A percentile compares a stretch with the other conserved stretches of the same genome.
phyloP scores from a whole-genome alignment of 2,113 vertebrate species.

The Bubo scandiacus region DNA sequence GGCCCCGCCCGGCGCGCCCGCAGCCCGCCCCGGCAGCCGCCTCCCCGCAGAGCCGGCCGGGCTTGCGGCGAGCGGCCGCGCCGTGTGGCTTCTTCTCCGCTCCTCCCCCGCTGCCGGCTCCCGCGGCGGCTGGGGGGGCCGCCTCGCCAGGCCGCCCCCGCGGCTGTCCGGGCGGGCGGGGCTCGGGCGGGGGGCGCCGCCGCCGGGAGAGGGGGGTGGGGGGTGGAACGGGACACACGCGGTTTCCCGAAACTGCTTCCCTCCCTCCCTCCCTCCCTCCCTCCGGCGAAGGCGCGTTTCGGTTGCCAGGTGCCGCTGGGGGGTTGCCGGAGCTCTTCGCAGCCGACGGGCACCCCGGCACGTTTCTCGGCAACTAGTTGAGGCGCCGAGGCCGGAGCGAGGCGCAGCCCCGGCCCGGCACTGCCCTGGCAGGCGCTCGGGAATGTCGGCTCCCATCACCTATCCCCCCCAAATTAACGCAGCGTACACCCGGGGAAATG shows the following conservation, averaged over 20 bases:
- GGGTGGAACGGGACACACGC: background rate
- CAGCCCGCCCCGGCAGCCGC: background rate
- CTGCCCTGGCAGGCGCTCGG: background rate
- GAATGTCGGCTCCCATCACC: background rate
- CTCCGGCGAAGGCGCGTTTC: background rate
- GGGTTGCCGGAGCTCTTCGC: background rate
- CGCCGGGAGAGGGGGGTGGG: background rate
- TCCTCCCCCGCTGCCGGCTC: background rate
- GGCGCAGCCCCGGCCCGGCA: background rate
- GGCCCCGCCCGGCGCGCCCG: background rate
- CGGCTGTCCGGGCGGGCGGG: background rate
- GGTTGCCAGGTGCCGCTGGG: background rate
- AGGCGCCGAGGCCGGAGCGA: background rate
- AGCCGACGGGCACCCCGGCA: background rate
- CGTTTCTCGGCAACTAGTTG: background rate
- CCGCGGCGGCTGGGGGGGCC: background rate
- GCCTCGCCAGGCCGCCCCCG: background rate
- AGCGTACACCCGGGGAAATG: background rate
- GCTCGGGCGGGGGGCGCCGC: background rate
- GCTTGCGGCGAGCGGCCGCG: background rate
- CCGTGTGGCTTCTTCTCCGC: background rate
- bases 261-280: background rate
- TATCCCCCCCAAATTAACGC: background rate
- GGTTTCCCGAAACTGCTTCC: background rate
- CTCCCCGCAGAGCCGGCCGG: background rate